Conservation (phyloP, 2,113 vertebrate species). For the Promerops cafer region DNA sequence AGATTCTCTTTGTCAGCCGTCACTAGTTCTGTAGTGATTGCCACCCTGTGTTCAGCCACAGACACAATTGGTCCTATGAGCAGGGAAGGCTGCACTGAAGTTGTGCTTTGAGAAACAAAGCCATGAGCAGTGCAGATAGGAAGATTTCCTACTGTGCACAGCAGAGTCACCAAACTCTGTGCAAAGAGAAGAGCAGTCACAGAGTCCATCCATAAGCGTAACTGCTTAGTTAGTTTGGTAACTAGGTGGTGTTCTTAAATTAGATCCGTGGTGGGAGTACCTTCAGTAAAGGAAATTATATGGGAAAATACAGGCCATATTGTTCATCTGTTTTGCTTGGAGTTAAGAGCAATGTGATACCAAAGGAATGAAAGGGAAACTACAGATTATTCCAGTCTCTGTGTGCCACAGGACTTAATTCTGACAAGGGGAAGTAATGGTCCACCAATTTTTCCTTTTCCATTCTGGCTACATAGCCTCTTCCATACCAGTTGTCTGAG, state of each 20-base stretch:
- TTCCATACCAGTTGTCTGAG: not conserved
- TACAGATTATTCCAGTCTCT: not conserved
- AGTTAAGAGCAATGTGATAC: not conserved
- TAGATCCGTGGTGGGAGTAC: not conserved
- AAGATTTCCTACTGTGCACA: not conserved
- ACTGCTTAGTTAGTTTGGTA: not conserved
- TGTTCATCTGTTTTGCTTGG: not conserved
- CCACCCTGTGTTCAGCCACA: not conserved
- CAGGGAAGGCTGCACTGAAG: not conserved
- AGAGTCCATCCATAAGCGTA: not conserved
- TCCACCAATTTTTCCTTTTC: not conserved
- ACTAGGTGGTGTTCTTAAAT: not conserved
- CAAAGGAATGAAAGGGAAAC: not conserved
- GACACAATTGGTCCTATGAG: not conserved
- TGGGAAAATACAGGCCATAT: not conserved
- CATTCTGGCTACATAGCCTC: not conserved
- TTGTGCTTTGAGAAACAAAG: not conserved
- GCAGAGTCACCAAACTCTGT: not conserved
- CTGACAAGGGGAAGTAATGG: not conserved
- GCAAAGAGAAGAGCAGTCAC: not conserved
- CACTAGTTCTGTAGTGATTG: not conserved
- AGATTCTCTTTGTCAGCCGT: not conserved
- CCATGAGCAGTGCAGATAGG: not conserved
- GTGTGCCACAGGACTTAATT: not conserved
- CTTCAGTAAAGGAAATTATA: not conserved